Evolutionary conservation across 2,797 vertebrate genomes (phyloP).

Genomic region (Trichosurus vulpecula): DNA sequence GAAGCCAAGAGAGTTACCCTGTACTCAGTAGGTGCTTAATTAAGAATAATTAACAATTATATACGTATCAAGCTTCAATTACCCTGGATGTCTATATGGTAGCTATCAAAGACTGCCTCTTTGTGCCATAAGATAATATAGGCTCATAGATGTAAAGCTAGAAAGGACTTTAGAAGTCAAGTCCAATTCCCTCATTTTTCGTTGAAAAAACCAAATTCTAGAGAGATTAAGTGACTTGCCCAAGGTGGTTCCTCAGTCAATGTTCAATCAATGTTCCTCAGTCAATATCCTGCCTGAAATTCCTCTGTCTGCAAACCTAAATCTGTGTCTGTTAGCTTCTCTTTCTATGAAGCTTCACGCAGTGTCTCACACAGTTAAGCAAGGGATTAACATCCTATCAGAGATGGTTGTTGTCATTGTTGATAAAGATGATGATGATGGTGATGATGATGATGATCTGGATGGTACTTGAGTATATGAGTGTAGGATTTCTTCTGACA

Average conservation of each 20-base stretch:
- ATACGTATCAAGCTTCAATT: neutral
- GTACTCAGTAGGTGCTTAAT: neutral
- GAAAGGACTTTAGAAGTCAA: neutral
- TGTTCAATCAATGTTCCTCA: too few species aligned
- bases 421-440: neutral
- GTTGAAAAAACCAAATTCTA: neutral
- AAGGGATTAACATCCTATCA: neutral
- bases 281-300: neutral
- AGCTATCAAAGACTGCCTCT: neutral
- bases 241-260: neutral
- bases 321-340: neutral
- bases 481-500: neutral
- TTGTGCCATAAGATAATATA: neutral
- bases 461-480: neutral
- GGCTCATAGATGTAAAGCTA: neutral
- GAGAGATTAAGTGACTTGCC: neutral
- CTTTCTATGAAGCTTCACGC: neutral
- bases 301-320: neutral
- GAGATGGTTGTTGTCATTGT: neutral
- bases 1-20: neutral
- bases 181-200: neutral
- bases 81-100: neutral
- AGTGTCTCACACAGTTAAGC: neutral
- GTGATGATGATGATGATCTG: neutral
- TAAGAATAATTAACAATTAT: neutral